Evolutionary conservation across 2,113 vertebrate species (phyloP), one percentile per base, ranked within the genome.

Genomic region (Bos taurus): DNA sequence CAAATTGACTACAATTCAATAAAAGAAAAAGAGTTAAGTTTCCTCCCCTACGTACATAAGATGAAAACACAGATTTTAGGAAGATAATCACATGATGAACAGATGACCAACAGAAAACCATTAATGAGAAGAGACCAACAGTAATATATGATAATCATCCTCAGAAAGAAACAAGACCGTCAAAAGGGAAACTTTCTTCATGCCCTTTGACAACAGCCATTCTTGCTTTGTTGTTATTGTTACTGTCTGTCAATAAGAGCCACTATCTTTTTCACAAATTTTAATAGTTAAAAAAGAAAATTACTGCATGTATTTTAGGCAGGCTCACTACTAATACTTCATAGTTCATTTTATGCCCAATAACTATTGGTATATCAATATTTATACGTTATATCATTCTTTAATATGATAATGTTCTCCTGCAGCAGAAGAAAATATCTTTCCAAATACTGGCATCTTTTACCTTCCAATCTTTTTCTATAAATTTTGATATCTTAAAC

Each of bases 61-160:
- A 95, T 81, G 67, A 96, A 97, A 87, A 71, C 8, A 82, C 6
- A 92, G 71, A 12, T 57, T 90, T 77, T 26, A 74, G 71, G 36
- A 93, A 87, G 21, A 88, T 78, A 93, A 88, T 59, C 74, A 93
- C 26, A 95, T 62, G 40, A 90, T 46, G 28, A 96, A 93, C 33
- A 96, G n/a, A 87, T 21, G 74, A 93, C 40, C 74, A 84, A 64
- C 10, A 25, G 46, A 77, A 90, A 82, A 80, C 77, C n/a, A 88
- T n/a, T 86, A 85, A 77, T 67, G 7, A 57, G 15, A 97, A 90
- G 16, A 90, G 10, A 84, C 50, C 36, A 81, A 81, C 0, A 62
- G 57, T 54, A 81, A 71, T 15, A 71, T 48, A 40, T 14, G 71
- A 90, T 81, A 56, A 50, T 36, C 3, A 74, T 62, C 11, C n/a